Conservation (phyloP, 2,888 invertebrate genomes). For the Drosophila pseudotakahashii region DNA sequence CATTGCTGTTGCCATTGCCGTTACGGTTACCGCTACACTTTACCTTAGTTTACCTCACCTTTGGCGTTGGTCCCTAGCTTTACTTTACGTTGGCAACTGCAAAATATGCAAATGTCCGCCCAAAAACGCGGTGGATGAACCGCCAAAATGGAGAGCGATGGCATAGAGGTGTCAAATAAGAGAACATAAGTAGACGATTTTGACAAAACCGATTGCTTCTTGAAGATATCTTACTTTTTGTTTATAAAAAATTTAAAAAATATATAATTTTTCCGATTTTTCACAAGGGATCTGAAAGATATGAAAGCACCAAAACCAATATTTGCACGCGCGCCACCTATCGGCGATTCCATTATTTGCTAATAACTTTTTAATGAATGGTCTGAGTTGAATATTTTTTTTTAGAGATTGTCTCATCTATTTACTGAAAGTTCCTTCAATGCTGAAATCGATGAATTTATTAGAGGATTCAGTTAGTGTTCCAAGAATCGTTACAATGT, state of each 20-base stretch:
- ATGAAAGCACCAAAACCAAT: no score
- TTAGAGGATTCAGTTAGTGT: no score
- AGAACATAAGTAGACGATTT: conserved; percentile 7
- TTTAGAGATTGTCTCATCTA: no score
- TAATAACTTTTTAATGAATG: no score
- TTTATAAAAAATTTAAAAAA: no score
- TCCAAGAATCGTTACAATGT: no score
- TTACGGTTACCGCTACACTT: conserved; percentile 19
- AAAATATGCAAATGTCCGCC: conserved; percentile 64
- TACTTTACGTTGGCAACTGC: conserved; percentile 19
- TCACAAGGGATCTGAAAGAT: no score
- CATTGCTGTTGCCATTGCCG: conserved; percentile 17
- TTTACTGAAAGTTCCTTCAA: neutral
- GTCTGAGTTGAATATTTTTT: no score
- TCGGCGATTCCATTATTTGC: no score
- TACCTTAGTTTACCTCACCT: neutral
- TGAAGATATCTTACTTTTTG: neutral
- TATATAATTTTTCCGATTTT: no score
- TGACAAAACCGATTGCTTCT: neutral
- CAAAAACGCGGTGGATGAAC: neutral
- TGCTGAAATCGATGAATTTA: conserved; percentile 4
- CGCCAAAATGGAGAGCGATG: neutral
- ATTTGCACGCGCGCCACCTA: no score
- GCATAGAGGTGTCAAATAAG: conserved; percentile 1
- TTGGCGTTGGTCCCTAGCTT: conserved; percentile 4